These are phyloP conservation scores for Ramazzottius varieornatus DNA, from an alignment of 2,888 invertebrate genomes.

Conservation along the genomic window DNA sequence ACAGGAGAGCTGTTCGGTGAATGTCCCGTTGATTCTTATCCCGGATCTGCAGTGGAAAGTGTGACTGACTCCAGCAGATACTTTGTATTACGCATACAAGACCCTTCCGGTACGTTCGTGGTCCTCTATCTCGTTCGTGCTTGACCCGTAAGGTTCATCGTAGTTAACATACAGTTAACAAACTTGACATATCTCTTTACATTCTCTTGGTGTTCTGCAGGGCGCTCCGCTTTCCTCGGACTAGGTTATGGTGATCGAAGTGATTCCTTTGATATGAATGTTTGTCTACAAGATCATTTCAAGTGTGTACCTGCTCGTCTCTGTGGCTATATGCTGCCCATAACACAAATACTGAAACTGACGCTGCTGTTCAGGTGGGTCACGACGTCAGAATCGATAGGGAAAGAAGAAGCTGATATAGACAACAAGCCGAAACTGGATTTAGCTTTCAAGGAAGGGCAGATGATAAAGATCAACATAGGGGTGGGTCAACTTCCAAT, in stretches of 20 bases:
- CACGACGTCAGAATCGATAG: constrained; percentile 49
- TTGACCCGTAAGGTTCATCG: too few relatives aligned
- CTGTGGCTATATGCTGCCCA: too few relatives aligned
- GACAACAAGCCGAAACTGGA: constrained; percentile 53
- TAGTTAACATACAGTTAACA: too few relatives aligned
- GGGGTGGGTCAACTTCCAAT: not conserved
- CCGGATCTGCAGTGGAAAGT: constrained; percentile 72
- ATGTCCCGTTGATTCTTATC: constrained; percentile 82
- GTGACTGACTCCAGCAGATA: constrained; percentile 93
- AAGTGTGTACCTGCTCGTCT: constrained; percentile 29
- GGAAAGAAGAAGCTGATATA: constrained; percentile 33
- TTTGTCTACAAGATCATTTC: constrained; percentile 89
- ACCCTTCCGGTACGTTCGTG: constrained; percentile 70
- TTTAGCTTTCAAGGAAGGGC: constrained; percentile 91
- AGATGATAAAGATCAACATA: constrained; percentile 95
- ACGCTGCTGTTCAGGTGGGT: constrained; percentile 34
- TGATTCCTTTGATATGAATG: constrained; percentile 95
- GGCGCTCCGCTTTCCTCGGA: constrained; percentile 59
- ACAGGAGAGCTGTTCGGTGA: constrained; percentile 64
- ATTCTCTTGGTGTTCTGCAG: too few relatives aligned
- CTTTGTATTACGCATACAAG: constrained; percentile 78
- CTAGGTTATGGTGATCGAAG: constrained; percentile 88
- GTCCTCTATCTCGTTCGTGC: too few relatives aligned
- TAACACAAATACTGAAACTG: too few relatives aligned
- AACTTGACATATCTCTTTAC: too few relatives aligned